phyloP scores from a whole-genome alignment of 2,797 vertebrate species.

The Arrhamphus sclerolepis region DNA sequence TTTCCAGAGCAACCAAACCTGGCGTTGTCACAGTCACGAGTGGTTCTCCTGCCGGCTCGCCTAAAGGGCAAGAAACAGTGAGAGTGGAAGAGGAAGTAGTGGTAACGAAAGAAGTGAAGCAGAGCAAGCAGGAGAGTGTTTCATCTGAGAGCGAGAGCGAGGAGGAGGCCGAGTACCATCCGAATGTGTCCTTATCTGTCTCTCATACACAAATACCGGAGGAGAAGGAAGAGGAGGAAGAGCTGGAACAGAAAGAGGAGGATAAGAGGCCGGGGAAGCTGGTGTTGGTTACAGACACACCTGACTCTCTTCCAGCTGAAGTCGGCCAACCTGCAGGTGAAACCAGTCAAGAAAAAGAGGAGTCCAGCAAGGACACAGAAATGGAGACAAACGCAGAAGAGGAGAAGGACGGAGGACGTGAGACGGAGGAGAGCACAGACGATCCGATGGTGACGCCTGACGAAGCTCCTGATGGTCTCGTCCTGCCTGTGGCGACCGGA shows the following conservation, averaged over 20 bases:
- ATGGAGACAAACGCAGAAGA: not conserved
- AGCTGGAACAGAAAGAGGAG: constrained; percentile 33
- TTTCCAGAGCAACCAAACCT: constrained; percentile 80
- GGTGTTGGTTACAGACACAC: constrained; percentile 12
- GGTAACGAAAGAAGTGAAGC: constrained; percentile 28
- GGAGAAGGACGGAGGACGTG: constrained; percentile 39
- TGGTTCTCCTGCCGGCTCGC: not conserved
- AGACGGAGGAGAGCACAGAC: constrained; percentile 66
- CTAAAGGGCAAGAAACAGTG: constrained; percentile 42
- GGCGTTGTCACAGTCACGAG: constrained; percentile 39
- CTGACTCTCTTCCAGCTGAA: constrained; percentile 25
- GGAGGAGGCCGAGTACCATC: constrained; percentile 92
- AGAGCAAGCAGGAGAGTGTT: constrained; percentile 54
- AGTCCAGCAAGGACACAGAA: constrained; percentile 17
- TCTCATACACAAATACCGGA: constrained; percentile 86
- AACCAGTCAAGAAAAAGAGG: constrained; percentile 9
- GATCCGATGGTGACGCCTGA: constrained; percentile 59
- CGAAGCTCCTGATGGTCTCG: constrained; percentile 73
- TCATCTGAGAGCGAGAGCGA: constrained; percentile 92
- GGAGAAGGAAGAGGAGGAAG: constrained; percentile 69
- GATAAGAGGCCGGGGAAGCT: constrained; percentile 3
- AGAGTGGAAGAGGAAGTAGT: constrained; percentile 31
- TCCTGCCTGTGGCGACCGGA: constrained; percentile 57
- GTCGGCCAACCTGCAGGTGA: constrained; percentile 30
- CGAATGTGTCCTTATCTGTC: constrained; percentile 76